These are phyloP conservation scores for Potamarius usumacintae DNA, from an alignment of 2,113 vertebrate genomes.

Conservation along the genomic window DNA sequence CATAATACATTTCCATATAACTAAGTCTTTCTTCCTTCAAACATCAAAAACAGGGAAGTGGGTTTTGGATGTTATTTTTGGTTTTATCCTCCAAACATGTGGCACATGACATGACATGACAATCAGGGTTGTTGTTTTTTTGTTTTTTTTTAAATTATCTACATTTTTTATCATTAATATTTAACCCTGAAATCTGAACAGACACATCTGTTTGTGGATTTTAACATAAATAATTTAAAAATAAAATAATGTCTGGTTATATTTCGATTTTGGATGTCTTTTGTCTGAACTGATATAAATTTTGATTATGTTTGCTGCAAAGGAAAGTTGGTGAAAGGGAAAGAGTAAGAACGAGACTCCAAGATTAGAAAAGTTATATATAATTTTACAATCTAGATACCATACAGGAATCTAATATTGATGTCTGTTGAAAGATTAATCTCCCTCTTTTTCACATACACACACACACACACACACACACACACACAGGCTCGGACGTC, in stretches of 20 bases:
- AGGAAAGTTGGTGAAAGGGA: neutral
- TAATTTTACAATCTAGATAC: neutral
- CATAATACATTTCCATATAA: neutral
- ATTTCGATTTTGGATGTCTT: neutral
- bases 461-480: constrained; percentile 7
- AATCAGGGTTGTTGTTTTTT: no score
- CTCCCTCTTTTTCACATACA: neutral
- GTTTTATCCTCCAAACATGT: neutral
- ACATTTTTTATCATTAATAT: neutral
- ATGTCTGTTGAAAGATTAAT: constrained; percentile 37
- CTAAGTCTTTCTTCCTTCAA: neutral
- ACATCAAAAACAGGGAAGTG: neutral
- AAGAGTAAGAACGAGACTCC: no score
- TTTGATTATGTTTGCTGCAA: neutral
- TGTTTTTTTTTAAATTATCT: no score
- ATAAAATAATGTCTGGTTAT: neutral
- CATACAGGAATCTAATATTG: constrained; percentile 35
- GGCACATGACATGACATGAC: neutral
- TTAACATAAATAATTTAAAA: neutral
- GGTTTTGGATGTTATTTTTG: neutral
- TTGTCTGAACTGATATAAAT: neutral
- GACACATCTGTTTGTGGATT: neutral
- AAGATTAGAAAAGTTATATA: neutral
- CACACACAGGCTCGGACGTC: constrained; percentile 9
- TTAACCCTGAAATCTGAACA: neutral